Evolutionary conservation across 2,797 vertebrate genomes (phyloP).

Genomic region (Pseudomugil gertrudae): DNA sequence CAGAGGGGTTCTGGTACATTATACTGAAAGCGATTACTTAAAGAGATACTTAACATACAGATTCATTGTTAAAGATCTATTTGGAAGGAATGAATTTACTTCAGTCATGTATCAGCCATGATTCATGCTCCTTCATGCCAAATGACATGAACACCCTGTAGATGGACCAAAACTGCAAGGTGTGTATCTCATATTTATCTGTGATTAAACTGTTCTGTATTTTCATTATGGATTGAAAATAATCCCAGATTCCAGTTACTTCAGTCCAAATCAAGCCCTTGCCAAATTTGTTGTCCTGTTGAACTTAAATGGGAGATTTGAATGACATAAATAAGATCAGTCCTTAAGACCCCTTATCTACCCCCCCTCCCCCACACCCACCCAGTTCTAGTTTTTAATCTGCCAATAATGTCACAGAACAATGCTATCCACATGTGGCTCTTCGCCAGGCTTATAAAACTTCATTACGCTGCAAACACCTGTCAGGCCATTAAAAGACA

Average conservation of each 20-base stretch:
- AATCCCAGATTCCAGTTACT: not conserved
- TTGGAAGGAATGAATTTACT: not conserved
- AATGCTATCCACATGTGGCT: not conserved
- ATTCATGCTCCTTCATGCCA: not conserved
- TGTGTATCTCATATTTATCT: not conserved
- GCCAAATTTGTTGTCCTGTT: not conserved
- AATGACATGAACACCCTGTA: not conserved
- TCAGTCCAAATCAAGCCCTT: not conserved
- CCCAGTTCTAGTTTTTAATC: not conserved
- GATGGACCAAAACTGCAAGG: not conserved
- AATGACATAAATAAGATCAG: not conserved
- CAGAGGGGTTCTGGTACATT: no score
- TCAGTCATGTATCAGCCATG: not conserved
- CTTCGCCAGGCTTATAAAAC: slow-evolving; percentile 42
- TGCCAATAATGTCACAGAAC: not conserved
- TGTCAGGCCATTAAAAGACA: slow-evolving; percentile 20
- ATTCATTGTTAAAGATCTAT: not conserved
- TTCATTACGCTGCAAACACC: slow-evolving; percentile 33
- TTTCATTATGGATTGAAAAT: not conserved
- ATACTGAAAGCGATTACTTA: no score
- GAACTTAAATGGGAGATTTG: not conserved
- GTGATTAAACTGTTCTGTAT: not conserved
- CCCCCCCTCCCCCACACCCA: no score
- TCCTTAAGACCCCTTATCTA: not conserved
- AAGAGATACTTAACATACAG: not conserved